These are phyloP conservation scores for Glyphotaelius pellucidus DNA, from an alignment of 2,888 invertebrate species.

Conservation along the genomic window DNA sequence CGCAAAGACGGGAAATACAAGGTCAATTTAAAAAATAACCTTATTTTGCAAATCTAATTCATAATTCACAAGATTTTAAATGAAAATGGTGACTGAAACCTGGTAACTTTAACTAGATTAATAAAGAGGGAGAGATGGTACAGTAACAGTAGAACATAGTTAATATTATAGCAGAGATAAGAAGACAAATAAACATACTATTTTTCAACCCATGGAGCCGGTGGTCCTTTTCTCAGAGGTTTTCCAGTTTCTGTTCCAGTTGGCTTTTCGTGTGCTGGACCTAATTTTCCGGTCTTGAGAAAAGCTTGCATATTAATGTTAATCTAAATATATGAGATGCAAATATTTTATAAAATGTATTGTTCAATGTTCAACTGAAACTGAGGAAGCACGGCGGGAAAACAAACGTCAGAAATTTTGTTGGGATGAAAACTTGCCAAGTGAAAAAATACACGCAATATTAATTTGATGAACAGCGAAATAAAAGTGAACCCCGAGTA, in stretches of 20 bases:
- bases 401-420: constrained; percentile 43
- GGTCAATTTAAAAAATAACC: background rate
- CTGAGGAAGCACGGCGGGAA: constrained; percentile 53
- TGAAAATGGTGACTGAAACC: background rate
- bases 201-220: constrained; percentile 91
- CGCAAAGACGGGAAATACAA: background rate
- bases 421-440: background rate
- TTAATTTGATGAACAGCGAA: background rate
- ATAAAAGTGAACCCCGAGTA: background rate
- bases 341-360: background rate
- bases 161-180: background rate
- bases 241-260: constrained; percentile 71
- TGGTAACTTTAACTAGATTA: background rate
- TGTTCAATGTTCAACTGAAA: background rate
- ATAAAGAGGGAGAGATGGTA: background rate
- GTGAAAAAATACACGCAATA: background rate
- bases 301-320: constrained; percentile 85
- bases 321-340: background rate
- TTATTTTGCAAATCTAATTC: no score
- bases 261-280: constrained; percentile 73
- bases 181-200: constrained; percentile 77
- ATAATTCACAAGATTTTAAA: background rate
- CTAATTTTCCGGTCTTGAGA: constrained; percentile 88
- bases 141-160: background rate
- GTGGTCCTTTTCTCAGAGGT: constrained; percentile 73